Base-by-base conservation (phyloP, 2,797 vertebrate genomes). In the Tenualosa thibaudeaui region DNA sequence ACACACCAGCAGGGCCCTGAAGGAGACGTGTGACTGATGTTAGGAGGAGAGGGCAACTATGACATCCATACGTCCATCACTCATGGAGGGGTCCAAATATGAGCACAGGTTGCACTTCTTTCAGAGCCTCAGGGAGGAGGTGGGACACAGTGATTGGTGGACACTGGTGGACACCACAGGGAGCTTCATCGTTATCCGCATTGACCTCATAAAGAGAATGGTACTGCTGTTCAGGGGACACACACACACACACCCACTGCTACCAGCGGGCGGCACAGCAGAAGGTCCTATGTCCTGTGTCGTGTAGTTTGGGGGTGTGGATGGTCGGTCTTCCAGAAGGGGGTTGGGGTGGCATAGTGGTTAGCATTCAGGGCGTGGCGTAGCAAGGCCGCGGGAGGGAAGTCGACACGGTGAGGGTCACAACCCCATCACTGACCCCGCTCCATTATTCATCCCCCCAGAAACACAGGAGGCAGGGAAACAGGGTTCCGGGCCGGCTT, bases 401-500 rank as follows among this genome's bases (percentile, higher is more conserved):
- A 90, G 89, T 92, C 88, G 93, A 94, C 95, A 94, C 94, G 94
- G 93, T 90, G 91, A 91, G 93, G 93, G 94, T 94, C 90, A 89
- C 83, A 92, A 94, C 95, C 93, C 95, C 93, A 89, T 51, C 56
- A 58, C 90, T 95, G 94, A 96, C 94, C 95, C 90, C 92, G 90
- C 90, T 96, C 93, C 94, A 96, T 96, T 94, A 96, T 96, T 96
- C 93, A 96, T 96, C 56, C 94, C 92, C 86, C 75, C 89, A 88
- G 91, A 95, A 95, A 93, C 88, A 26, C 26, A 68, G 46, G 81
- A 65, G 81, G 65, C 78, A 58, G 91, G 91, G 91, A 93, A 92
- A 91, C 91, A 85, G 51, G 81, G 86, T 87, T 92, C 90, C 85
- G 90, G 51, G 1, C 51, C 51, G 51, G 10, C 89, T 93, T 88